Evolutionary conservation across 2,113 vertebrate species (phyloP), one percentile per base, ranked within the genome.

Genomic region (Potamarius usumacintae): DNA sequence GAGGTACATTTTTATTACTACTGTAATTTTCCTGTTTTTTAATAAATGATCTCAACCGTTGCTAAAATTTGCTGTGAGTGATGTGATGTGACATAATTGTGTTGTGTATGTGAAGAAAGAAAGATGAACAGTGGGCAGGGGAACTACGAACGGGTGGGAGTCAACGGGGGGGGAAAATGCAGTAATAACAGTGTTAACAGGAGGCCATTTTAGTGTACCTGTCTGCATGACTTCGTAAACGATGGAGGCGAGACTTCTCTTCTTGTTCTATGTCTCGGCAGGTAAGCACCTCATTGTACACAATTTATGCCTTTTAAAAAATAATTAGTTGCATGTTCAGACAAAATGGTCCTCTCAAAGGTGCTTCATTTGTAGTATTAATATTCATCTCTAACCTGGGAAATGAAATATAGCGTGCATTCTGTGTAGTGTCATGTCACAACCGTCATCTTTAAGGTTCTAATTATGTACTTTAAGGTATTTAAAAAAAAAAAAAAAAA

Each of bases 1-100:
- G 93, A 94, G 94, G 95, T 95, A 95, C 94, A 92, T 92, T 94
- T 94, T 92, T 92, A 94, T 93, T 93, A 89, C 91, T 89, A 90
- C 89, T 83, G 84, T 90, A 74, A 76, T 57, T 91, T 78, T 78
- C 25, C 50, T 27, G 0, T 85, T 89, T 34, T 57, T 92, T 91
- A 94, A 94, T 94, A 95, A 96, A 94, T 90, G 90, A 58, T 83
- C 11, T 91, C 42, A 84, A 82, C 52, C 55, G 5, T 52, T 42
- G 30, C 71, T n/a, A 27, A 18, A 34, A 50, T 34, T 42, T 71
- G 50, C n/a, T 20, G 4, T 22, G 30, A 60, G 20, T 85, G n/a
- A 55, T 84, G 63, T 30, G 30, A 30, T 30, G 30, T 30, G 30
- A 30, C 1, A 1, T 50, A 27, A 55, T 8, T 53, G 52, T 53